These are phyloP conservation scores for Heliconius hewitsoni DNA, from an alignment of 1,140 invertebrate genomes.

Conservation along the genomic window DNA sequence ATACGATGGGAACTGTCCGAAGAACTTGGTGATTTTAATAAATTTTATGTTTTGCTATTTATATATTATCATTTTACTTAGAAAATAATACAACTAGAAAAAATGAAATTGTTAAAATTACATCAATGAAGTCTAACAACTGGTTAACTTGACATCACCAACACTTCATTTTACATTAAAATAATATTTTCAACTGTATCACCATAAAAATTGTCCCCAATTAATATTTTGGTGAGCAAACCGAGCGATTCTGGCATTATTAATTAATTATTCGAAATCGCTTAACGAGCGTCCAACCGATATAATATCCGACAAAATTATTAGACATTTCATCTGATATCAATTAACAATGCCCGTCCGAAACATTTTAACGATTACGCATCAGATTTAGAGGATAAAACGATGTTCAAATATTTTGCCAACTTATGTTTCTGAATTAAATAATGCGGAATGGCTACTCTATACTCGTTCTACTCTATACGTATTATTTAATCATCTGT, in stretches of 20 bases:
- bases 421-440: slow-evolving; percentile 5
- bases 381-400: slow-evolving; percentile 21
- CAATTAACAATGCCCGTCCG: slow-evolving; percentile 55
- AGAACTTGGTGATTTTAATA: slow-evolving; percentile 1
- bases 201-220: slow-evolving; percentile 31
- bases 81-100: too few species aligned
- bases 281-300: slow-evolving; percentile 53
- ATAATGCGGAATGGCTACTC: too few species aligned
- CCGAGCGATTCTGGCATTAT: slow-evolving; percentile 29
- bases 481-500: neutral
- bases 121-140: too few species aligned
- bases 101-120: too few species aligned
- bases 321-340: slow-evolving; percentile 56
- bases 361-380: slow-evolving; percentile 53
- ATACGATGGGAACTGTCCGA: slow-evolving; percentile 29
- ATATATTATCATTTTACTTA: neutral
- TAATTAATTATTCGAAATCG: slow-evolving; percentile 61
- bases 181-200: neutral
- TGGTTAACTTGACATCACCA: neutral
- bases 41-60: slow-evolving; percentile 2
- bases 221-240: slow-evolving; percentile 34
- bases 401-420: slow-evolving; percentile 27
- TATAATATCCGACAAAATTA: slow-evolving; percentile 53
- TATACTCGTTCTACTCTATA: neutral
- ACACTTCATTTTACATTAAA: neutral